These are phyloP conservation scores for Eurytoma adleriae DNA, from an alignment of 2,888 invertebrate species.

Conservation along the genomic window DNA sequence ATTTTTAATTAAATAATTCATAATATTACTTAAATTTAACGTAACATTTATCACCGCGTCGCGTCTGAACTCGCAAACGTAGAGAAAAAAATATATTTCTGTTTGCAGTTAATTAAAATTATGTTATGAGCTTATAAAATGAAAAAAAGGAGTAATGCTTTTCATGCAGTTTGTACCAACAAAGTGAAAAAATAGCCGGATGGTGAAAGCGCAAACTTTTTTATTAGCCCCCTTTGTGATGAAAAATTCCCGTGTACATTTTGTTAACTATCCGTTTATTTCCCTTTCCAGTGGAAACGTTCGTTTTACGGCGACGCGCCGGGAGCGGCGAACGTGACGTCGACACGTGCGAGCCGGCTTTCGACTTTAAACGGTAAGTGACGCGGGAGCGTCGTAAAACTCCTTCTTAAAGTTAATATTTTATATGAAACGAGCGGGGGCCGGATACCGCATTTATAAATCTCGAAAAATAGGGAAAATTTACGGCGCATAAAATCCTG, in stretches of 20 bases:
- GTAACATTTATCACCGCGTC: too few relatives aligned
- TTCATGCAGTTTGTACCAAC: too few relatives aligned
- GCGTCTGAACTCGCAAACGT: too few relatives aligned
- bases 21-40: too few relatives aligned
- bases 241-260: neutral
- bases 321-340: conserved; percentile 32
- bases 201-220: neutral
- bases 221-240: neutral
- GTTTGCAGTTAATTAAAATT: too few relatives aligned
- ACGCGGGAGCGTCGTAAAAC: conserved; percentile 29
- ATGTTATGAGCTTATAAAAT: too few relatives aligned
- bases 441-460: conserved; percentile 3
- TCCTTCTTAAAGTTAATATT: conserved; percentile 27
- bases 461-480: neutral
- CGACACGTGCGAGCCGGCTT: conserved; percentile 49
- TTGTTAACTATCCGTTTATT: conserved; percentile 10
- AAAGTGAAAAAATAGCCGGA: too few relatives aligned
- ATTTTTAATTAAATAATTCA: too few relatives aligned
- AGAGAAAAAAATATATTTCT: too few relatives aligned
- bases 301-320: conserved; percentile 41
- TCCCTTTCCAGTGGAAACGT: conserved; percentile 35
- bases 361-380: conserved; percentile 20
- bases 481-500: too few relatives aligned
- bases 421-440: neutral
- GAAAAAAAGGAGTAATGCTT: too few relatives aligned